Base-by-base conservation (phyloP, 1,140 invertebrate species). In the Penaeus japonicus region DNA sequence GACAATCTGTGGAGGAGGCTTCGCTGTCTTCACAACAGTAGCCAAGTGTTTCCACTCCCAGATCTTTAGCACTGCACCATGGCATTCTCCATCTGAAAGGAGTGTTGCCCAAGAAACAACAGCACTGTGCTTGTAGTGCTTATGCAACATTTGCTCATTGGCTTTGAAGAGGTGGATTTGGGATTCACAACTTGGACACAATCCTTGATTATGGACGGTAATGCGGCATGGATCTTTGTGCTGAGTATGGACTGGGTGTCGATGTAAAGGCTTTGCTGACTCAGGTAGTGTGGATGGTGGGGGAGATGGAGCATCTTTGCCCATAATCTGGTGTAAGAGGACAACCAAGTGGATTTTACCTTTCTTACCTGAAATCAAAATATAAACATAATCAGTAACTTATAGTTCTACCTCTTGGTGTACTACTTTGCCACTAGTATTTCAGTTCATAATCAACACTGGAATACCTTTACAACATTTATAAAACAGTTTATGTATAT, bases 71-170 rank as follows among this genome's bases (percentile, higher is more conserved):
- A 87, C 55, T 47, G 85, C 85, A 20, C 85, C 85, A 87, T 87
- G 85, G 54, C 85, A 87, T n/a, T 87, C 47, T 10, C 78, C 78
- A 65, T 87, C 30, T 20, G 78, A 65, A 10, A 80, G 62, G 12
- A 87, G 78, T 22, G 85, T 39, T 70, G 85, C 85, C 85, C 85
- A 87, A 20, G 85, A 80, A 22, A 87, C 85, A 47, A 81, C 53
- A 39, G 77, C 39, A 54, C 78, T 87, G 35, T 87, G 85, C 54
- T 87, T 39, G 54, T 87, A 87, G 55, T 87, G 53, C 5, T 81
- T n/a, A 77, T 78, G 81, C 17, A 81, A 17, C 7, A 87, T 35
- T 10, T 81, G 55, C 27, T 53, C 85, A 81, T 87, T 78, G 27
- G 4, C 55, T 27, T 30, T 17, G 54, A 30, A 35, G 22, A 87